Evolutionary conservation across 2,113 vertebrate species (phyloP).

Genomic region (Hippoglossus stenolepis): DNA sequence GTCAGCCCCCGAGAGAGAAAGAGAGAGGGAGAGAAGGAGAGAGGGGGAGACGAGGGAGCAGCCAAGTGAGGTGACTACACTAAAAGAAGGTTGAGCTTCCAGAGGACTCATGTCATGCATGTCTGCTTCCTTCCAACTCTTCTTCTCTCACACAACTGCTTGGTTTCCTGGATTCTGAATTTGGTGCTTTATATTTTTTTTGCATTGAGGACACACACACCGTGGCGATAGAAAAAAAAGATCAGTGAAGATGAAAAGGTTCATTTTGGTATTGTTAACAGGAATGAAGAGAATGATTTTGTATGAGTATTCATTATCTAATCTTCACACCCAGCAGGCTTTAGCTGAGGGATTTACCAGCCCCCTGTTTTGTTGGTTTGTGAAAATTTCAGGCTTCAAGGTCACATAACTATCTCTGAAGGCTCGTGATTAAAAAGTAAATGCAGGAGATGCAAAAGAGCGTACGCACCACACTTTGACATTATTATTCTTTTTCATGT

Average conservation of each 20-base stretch:
- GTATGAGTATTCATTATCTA: slow-evolving; percentile 62
- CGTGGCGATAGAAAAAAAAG: background rate
- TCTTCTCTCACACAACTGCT: slow-evolving; percentile 10
- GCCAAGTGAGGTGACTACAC: slow-evolving; percentile 87
- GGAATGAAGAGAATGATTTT: slow-evolving; percentile 37
- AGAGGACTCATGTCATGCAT: slow-evolving; percentile 80
- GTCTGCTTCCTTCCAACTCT: slow-evolving; percentile 46
- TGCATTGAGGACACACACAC: slow-evolving; percentile 5
- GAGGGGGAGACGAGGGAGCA: slow-evolving; percentile 76
- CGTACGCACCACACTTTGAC: slow-evolving; percentile 9
- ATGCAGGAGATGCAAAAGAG: slow-evolving; percentile 43
- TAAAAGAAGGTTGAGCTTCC: slow-evolving; percentile 90
- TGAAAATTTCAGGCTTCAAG: slow-evolving; percentile 59
- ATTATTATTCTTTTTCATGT: slow-evolving; percentile 3
- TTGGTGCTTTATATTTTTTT: slow-evolving; percentile 14
- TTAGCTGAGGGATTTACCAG: slow-evolving; percentile 56
- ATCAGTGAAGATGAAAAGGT: slow-evolving; percentile 39
- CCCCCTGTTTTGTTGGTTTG: slow-evolving; percentile 58
- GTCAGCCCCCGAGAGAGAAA: slow-evolving; percentile 82
- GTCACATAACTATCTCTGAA: slow-evolving; percentile 60
- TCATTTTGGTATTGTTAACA: slow-evolving; percentile 31
- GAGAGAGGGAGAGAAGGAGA: slow-evolving; percentile 71
- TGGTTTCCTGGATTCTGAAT: slow-evolving; percentile 24
- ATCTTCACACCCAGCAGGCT: slow-evolving; percentile 68
- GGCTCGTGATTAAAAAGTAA: slow-evolving; percentile 49